Base-by-base conservation (phyloP, 2,113 vertebrate genomes). In the Triplophysa tibetana region DNA sequence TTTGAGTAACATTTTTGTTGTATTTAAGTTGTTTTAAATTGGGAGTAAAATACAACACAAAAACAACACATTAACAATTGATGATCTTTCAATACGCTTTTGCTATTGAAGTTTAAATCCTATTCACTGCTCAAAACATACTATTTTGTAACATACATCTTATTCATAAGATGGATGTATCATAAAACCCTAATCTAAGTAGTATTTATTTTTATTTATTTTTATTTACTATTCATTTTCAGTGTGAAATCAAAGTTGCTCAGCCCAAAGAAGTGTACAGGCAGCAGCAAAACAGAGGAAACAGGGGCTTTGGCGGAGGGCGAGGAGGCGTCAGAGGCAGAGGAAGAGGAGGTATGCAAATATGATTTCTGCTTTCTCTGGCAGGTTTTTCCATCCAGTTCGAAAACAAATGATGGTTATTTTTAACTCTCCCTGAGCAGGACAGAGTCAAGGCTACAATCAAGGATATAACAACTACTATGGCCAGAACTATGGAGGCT, bases 201-300 rank as follows among this genome's bases (percentile, higher is more conserved):
- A 12, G 8, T 45, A 12, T 45, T 45, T 4, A 11, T 2, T 45
- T 45, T 43, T 11, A 29, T 29, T 29, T 43, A 10, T 1, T 0
- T 14, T 19, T 38, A 1, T 63, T 54, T 54, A 1, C 62, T 60
- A 38, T 7, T 83, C 79, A 45, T 58, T 76, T 85, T 13, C 82
- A 96, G 95, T 96, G 95, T 89, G 95, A 96, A 89, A 94, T 96
- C 76, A 96, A 96, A 92, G 95, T 96, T 85, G 95, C 95, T 75
- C 95, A 96, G 78, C 95, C 95, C 70, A 96, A 96, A 89, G 95
- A 96, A 78, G 94, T 96, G 0, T 96, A 96, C 88, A 93, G 94
- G 79, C 95, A 95, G 50, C 95, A 96, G 62, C 95, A 96, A 80
- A 90, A 91, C 61, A 92, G 94, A 86, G 92, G 91, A 45, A 92